phyloP scores from a whole-genome alignment of 1,140 invertebrate species.

The Dendrolimus kikuchii region DNA sequence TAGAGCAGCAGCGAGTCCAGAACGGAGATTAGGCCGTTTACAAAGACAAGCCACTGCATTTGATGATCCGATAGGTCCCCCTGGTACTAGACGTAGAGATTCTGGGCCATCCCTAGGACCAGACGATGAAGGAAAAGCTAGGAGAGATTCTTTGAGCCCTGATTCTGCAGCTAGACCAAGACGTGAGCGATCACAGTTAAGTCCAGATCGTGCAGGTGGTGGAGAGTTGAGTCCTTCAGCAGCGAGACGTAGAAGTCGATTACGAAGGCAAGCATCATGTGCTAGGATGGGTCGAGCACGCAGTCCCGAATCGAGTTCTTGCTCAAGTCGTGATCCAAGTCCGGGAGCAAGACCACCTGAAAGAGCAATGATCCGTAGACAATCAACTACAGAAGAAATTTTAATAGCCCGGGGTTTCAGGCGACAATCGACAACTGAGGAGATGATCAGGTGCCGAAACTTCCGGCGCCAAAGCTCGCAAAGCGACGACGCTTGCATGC shows the following conservation, averaged over 20 bases:
- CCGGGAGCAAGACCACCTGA: constrained; percentile 77
- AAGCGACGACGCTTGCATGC: constrained; percentile 82
- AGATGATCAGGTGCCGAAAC: constrained; percentile 92
- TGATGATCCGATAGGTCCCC: constrained; percentile 85
- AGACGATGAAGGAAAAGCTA: constrained; percentile 80
- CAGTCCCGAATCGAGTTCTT: constrained; percentile 83
- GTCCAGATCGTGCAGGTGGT: constrained; percentile 81
- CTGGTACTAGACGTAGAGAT: constrained; percentile 77
- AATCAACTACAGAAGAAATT: constrained; percentile 94
- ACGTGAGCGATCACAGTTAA: constrained; percentile 83
- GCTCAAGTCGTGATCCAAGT: constrained; percentile 81
- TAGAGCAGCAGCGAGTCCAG: constrained; percentile 77
- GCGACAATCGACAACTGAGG: constrained; percentile 91
- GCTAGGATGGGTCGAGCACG: constrained; percentile 72
- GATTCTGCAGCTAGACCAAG: constrained; percentile 83
- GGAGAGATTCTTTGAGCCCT: constrained; percentile 88
- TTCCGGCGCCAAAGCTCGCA: constrained; percentile 87
- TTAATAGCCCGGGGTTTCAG: constrained; percentile 91
- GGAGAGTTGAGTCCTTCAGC: constrained; percentile 82
- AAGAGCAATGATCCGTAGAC: constrained; percentile 83
- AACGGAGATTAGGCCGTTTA: constrained; percentile 81
- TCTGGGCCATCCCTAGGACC: constrained; percentile 87
- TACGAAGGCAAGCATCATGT: constrained; percentile 86
- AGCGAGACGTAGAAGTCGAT: constrained; percentile 74
- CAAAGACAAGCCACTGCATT: constrained; percentile 90